Base-by-base conservation (phyloP, 2,888 invertebrate species). In the Octonoba sinensis region DNA sequence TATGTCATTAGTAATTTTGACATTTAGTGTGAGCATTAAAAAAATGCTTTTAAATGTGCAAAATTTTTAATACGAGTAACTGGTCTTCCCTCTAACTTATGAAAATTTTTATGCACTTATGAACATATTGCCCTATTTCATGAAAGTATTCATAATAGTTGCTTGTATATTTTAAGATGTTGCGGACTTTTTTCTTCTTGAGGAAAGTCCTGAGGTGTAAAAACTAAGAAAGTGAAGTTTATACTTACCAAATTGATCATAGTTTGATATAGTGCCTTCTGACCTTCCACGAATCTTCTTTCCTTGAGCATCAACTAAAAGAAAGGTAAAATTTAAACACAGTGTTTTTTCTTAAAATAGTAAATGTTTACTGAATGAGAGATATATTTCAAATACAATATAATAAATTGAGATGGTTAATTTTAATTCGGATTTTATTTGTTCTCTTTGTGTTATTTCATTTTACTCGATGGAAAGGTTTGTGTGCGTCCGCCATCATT, bases 211-310 rank as follows among this genome's bases (percentile, higher is more conserved):
- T 1, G 8, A 54, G 18, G 4, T 18, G 4, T 8, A 54, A 16
- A 54, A 54, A 18, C 8, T 15, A 54, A 54, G 6, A 20, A 22
- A 20, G 12, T n/a, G 16, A 62, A 36, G 12, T 44, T 22, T 64
- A 73, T 13, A 87, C 89, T 88, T 88, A 91, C 91, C 92, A 89
- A 96, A 99, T 87, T 95, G 95, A 88, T 99, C 99, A 89, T 99
- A 99, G 90, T 99, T 97, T 86, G 94, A 94, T 65, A 96, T 92
- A 3, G 94, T 93, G 86, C 85, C 87, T 51, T 94, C 96, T 70
- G 94, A 93, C 87, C 94, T 94, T 70, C 97, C 95, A 83, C 99
- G 93, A 75, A 97, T 94, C 88, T 94, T 96, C 84, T 89, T 88
- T 44, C 91, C 91, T 85, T 88, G 87, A 70, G 89, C 89, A 87